Evolutionary conservation across 2,888 invertebrate genomes (phyloP), one percentile per base, ranked within the genome.

Genomic region (Tigriopus californicus): DNA sequence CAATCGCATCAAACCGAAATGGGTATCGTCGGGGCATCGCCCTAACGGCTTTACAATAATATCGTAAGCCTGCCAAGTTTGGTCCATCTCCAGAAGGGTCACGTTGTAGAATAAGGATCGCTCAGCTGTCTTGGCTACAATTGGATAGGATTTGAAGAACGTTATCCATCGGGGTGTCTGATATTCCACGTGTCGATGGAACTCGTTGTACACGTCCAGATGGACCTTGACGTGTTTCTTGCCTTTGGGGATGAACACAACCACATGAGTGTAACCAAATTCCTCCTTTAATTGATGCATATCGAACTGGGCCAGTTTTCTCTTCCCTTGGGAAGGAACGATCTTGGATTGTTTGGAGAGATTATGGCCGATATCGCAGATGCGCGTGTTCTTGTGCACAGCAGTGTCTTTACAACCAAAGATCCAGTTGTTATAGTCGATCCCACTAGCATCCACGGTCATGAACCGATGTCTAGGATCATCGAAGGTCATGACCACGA

Each of bases 361-460:
- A 66, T 80, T 79, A 64, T 74, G 74, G 2, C 75, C 80, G 66
- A 74, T 72, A 15, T 73, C 68, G 65, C 79, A 79, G 63, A 62
- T 67, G 70, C 64, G 64, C 62, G 63, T 55, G 60, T 62, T 47
- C 60, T 61, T 49, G 10, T 40, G n/a, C 6, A 20, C 40, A 20
- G n/a, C 44, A 6, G 33, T 33, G 12, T 11, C 58, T n/a, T 41
- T 44, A 42, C 41, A 61, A n/a, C 18, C 56, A 52, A 41, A 49
- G 4, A 87, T 70, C 88, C 88, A 89, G 63, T 85, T 81, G 49
- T 75, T 77, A 24, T 77, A 76, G 53, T 80, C 79, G 13, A 83
- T 73, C 69, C 84, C 82, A 1, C 80, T 69, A 0, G 80, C 76
- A 66, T 85, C 79, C 1, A 86, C 74, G 0, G 81, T 80, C 6